A percentile compares a stretch with the other conserved stretches of the same genome.
phyloP scores from a whole-genome alignment of 2,888 invertebrate genomes.

The Galerucella pusilla region DNA sequence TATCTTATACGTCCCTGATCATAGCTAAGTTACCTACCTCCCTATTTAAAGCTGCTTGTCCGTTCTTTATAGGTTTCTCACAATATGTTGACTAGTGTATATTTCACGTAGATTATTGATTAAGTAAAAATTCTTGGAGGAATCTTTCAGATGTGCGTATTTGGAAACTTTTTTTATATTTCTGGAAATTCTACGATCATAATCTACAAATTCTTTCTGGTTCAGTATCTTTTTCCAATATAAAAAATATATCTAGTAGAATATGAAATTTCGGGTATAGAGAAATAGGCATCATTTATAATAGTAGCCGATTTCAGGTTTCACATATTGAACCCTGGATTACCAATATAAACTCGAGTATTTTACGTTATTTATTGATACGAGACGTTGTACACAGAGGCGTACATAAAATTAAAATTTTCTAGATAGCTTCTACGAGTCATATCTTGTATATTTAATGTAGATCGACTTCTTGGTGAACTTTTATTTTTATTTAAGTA shows the following conservation, averaged over 20 bases:
- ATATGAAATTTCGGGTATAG: constrained; percentile 12
- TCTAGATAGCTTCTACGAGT: no score
- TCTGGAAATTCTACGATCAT: not conserved
- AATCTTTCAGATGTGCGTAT: no score
- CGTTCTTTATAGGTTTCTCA: no score
- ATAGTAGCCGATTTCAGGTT: constrained; percentile 2
- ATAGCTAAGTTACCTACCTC: no score
- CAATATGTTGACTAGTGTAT: no score
- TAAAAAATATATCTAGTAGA: not conserved
- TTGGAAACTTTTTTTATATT: not conserved
- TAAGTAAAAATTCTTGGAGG: no score
- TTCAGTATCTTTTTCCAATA: not conserved
- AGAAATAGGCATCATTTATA: constrained; percentile 10
- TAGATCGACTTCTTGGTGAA: no score
- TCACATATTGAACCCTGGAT: constrained; percentile 11
- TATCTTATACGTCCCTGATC: no score
- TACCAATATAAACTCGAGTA: constrained; percentile 6
- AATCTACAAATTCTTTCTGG: not conserved
- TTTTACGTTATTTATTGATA: constrained; percentile 10
- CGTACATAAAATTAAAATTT: not conserved
- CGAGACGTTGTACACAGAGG: not conserved
- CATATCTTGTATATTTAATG: no score
- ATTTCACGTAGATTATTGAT: no score
- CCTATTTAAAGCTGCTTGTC: no score
- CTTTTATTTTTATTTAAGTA: no score